These are phyloP conservation scores for Trisateles emortualis DNA, from an alignment of 2,888 invertebrate genomes.

Conservation along the genomic window DNA sequence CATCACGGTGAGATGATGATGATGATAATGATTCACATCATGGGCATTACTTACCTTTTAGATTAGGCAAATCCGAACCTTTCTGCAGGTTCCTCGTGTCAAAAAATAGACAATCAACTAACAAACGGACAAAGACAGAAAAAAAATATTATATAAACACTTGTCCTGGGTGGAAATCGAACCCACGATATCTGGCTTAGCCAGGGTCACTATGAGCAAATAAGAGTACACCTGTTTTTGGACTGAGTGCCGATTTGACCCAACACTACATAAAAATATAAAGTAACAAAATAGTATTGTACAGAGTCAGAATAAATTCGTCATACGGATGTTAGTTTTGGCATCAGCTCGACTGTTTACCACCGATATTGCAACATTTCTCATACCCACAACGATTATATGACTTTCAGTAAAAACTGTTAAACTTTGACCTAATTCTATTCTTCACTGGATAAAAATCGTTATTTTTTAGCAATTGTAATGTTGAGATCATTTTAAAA, in stretches of 20 bases:
- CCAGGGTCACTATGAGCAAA: too few relatives aligned
- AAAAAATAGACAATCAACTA: too few relatives aligned
- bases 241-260: too few relatives aligned
- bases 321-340: slow-evolving; percentile 3
- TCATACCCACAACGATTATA: not conserved
- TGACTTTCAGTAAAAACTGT: slow-evolving; percentile 1
- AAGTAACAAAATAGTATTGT: not conserved
- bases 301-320: not conserved
- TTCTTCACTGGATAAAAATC: not conserved
- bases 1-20: too few relatives aligned
- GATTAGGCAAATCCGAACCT: too few relatives aligned
- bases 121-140: too few relatives aligned
- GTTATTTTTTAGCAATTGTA: not conserved
- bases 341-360: slow-evolving; percentile 1
- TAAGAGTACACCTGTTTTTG: not conserved
- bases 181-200: too few relatives aligned
- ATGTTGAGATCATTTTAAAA: not conserved
- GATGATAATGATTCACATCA: too few relatives aligned
- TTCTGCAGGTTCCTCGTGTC: too few relatives aligned
- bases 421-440: not conserved
- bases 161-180: too few relatives aligned
- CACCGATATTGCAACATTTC: not conserved
- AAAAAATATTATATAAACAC: too few relatives aligned
- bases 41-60: too few relatives aligned
- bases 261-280: not conserved